phyloP scores from a whole-genome alignment of 2,888 invertebrate genomes.

The Listrodromus nycthemerus region DNA sequence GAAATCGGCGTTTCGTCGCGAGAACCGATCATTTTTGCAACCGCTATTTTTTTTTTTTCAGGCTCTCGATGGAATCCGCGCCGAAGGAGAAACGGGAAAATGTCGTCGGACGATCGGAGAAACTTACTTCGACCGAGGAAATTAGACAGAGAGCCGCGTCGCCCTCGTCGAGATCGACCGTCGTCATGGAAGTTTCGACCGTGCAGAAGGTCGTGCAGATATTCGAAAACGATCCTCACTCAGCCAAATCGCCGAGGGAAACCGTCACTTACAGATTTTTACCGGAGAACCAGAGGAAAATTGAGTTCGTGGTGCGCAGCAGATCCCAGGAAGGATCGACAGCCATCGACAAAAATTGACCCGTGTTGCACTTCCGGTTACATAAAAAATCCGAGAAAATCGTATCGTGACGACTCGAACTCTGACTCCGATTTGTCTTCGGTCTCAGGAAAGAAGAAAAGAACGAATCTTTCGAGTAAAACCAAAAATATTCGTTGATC shows the following conservation, averaged over 20 bases:
- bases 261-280: slow-evolving; percentile 49
- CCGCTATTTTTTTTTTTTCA: slow-evolving; percentile 22
- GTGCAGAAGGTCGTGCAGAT: slow-evolving; percentile 76
- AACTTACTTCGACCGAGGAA: slow-evolving; percentile 61
- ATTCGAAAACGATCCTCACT: slow-evolving; percentile 52
- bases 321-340: slow-evolving; percentile 34
- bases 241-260: slow-evolving; percentile 48
- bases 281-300: slow-evolving; percentile 54
- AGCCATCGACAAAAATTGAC: slow-evolving; percentile 18
- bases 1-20: no score
- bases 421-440: background rate
- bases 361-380: background rate
- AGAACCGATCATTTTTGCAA: background rate
- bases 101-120: slow-evolving; percentile 25
- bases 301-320: slow-evolving; percentile 54
- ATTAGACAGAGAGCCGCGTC: slow-evolving; percentile 24
- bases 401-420: slow-evolving; percentile 22
- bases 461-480: no score
- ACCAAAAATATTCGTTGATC: no score
- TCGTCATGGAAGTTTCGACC: slow-evolving; percentile 76
- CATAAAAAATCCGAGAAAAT: background rate
- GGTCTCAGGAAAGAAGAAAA: no score
- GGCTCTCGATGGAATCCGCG: slow-evolving; percentile 9
- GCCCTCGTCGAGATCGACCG: slow-evolving; percentile 69
- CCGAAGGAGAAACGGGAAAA: slow-evolving; percentile 25